Evolutionary conservation across 2,113 vertebrate genomes (phyloP), one percentile per base, ranked within the genome.

Genomic region (Anseranas semipalmata): DNA sequence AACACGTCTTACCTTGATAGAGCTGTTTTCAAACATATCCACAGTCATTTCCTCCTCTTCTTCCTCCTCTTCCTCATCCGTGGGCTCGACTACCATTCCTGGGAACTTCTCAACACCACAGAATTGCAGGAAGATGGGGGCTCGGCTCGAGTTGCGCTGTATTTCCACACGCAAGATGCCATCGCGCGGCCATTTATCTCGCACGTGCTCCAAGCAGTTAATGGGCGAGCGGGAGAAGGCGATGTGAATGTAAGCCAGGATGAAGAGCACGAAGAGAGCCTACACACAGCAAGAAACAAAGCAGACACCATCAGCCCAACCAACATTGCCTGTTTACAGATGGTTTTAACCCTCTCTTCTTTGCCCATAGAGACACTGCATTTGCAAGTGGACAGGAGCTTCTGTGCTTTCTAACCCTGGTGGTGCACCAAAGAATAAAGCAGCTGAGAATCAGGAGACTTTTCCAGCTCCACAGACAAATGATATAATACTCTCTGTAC

Each of bases 241-340:
- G 1, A 99, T 99, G 98, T 99, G 99, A 95, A 99, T 99, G 92
- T 99, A 99, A 39, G 99, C 99, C 92, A 99, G 98, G 96, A 99
- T 99, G 93, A 99, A 99, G 82, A 99, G 99, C 87, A 99, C 99
- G 3, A 99, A 99, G 81, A 99, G 98, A 17, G 99, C 99, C 99
- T 99, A 63, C 5, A 20, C 15, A 48, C 7, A 33, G 52, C 75
- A 58, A 15, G 33, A n/a, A 43, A 63, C 46, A 70, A 60, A 22
- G 60, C 32, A 84, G 15, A 79, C 20, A 30, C 14, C 22, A 18
- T 88, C 37, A 95, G 52, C 58, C 8, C 37, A 25, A 27, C 13
- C 48, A 2, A 67, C 25, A 1, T 1, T 12, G 45, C 66, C 45
- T 5, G 9, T 10, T 59, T 8, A 24, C 5, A 32, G 41, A 1